Evolutionary conservation across 2,888 invertebrate genomes (phyloP), one percentile per base, ranked within the genome.

Genomic region (Diploptera punctata): DNA sequence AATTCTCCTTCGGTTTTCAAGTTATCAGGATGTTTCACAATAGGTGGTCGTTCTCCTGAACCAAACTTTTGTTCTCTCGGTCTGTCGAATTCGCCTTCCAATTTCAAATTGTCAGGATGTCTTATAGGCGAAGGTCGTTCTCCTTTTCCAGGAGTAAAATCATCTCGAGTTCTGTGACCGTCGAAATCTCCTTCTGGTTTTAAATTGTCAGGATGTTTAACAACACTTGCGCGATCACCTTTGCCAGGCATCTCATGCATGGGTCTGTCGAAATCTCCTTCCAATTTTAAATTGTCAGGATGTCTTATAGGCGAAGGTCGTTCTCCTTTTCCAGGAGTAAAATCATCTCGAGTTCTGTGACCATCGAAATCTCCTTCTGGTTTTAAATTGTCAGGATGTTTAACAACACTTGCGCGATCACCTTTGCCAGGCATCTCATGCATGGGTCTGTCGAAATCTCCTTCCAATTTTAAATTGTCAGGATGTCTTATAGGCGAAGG

Each of bases 181-280:
- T 85, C 82, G 77, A 89, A 88, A 0, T 87, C 85, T 0, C 89
- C 89, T 80, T 89, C 89, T 0, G 87, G 82, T 73, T 81, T 83
- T 7, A 81, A 76, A 79, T 92, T 89, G 80, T 92, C 92, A 80
- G 90, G 88, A 76, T 87, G 89, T 78, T 81, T 86, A 1, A 89
- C 86, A 2, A 89, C 81, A 70, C 89, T 87, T 1, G 87, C 86
- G 71, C 90, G 83, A 79, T 91, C 86, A 19, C 84, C 86, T n/a
- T 24, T 49, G n/a, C 57, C 29, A 38, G 67, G 71, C 72, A 71
- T 19, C 5, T 44, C 24, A 2, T 38, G 31, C 67, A 68, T 19
- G 1, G 68, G 67, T 52, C 75, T 47, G 26, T 54, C 72, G 38
- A 33, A 76, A 70, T 89, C 87, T 0, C 90, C 90, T 79, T 90